These are phyloP conservation scores for Stenichneumon culpator DNA, from an alignment of 2,888 invertebrate species.

Conservation along the genomic window DNA sequence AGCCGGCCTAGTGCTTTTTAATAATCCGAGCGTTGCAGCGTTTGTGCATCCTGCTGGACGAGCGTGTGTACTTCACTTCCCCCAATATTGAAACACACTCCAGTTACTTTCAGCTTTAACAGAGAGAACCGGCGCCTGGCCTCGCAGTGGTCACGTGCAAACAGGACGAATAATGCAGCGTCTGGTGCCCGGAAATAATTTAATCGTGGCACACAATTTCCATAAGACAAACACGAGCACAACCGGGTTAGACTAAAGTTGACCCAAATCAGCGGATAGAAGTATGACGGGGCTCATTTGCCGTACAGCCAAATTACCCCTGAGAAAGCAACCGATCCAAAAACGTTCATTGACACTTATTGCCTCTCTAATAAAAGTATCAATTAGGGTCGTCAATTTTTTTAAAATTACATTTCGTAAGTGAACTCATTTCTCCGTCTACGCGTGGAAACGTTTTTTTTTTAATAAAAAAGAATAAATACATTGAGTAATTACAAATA, in stretches of 20 bases:
- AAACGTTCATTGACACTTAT: background rate
- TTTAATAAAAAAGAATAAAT: no score
- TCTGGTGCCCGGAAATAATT: constrained; percentile 27
- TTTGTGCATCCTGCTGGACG: background rate
- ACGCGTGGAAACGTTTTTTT: background rate
- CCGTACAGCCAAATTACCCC: background rate
- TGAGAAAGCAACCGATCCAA: background rate
- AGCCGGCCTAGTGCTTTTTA: background rate
- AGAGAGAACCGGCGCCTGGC: background rate
- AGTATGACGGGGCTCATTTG: background rate
- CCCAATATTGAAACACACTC: background rate
- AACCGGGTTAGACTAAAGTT: background rate
- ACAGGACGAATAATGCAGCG: constrained; percentile 10
- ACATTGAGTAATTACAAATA: no score
- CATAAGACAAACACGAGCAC: constrained; percentile 14
- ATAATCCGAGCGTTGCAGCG: background rate
- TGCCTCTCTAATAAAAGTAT: background rate
- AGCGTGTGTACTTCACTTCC: background rate
- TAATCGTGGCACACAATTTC: constrained; percentile 20
- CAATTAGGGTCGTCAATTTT: background rate
- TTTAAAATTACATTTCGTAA: background rate
- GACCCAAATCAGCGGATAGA: background rate
- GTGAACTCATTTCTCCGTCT: background rate
- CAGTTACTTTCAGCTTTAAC: background rate
- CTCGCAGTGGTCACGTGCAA: constrained; percentile 5